Conservation (phyloP, 2,113 vertebrate species). For the Odobenus rosmarus region DNA sequence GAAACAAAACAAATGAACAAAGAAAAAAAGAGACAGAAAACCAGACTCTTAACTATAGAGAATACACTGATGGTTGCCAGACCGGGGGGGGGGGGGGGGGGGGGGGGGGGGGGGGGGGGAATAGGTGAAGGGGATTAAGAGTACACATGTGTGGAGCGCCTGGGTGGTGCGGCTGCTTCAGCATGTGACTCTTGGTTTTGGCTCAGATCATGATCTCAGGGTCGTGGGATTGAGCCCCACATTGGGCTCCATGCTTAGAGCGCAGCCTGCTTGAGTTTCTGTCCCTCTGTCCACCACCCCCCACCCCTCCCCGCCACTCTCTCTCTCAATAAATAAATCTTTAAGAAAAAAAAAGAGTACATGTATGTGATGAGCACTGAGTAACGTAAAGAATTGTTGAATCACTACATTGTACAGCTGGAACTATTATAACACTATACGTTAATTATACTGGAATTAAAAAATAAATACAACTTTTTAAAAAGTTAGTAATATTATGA, state of each 20-base stretch:
- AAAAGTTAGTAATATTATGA: background rate
- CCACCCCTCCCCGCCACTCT: background rate
- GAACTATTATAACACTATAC: background rate
- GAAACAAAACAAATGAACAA: background rate
- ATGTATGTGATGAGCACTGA: background rate
- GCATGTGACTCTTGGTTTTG: background rate
- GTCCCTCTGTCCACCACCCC: background rate
- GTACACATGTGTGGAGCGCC: background rate
- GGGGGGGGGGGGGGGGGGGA: accelerated
- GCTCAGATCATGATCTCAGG: background rate
- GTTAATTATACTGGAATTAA: background rate
- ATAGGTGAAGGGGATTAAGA: background rate
- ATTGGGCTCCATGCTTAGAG: background rate
- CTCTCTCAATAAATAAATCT: background rate
- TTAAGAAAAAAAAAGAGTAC: background rate
- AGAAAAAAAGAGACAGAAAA: background rate
- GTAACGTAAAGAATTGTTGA: background rate
- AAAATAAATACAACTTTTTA: background rate
- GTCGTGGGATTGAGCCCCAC: background rate
- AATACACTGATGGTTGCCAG: background rate
- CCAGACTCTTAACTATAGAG: background rate
- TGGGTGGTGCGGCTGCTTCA: background rate
- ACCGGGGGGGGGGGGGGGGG: accelerated
- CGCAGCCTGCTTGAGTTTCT: background rate
- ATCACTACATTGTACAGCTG: background rate